A percentile compares a stretch with the other conserved stretches of the same genome.
Evolutionary conservation across 2,113 vertebrate genomes (phyloP).

Genomic region (Actenoides hombroni): DNA sequence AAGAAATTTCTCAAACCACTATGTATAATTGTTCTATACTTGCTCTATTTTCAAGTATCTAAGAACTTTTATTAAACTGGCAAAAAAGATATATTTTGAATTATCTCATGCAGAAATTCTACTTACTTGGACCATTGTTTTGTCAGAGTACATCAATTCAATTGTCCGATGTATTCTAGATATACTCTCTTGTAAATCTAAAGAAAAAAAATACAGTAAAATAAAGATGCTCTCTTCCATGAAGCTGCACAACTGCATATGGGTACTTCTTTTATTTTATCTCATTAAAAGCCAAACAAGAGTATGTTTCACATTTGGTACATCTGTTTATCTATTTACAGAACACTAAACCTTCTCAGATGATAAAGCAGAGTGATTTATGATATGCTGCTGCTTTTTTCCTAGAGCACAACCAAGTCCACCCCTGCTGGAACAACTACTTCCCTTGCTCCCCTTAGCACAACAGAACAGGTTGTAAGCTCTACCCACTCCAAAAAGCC

Average conservation of each 20-base stretch:
- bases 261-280: not conserved
- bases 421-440: not conserved
- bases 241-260: not conserved
- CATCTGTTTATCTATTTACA: not conserved
- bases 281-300: not conserved
- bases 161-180: constrained; percentile 95
- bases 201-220: not conserved
- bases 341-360: not conserved
- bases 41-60: not conserved
- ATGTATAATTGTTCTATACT: not conserved
- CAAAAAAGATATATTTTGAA: not conserved
- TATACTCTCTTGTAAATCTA: constrained; percentile 97
- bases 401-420: not conserved
- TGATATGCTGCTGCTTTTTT: not conserved
- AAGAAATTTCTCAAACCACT: not conserved
- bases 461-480: not conserved
- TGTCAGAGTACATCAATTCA: constrained; percentile 97
- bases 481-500: not conserved
- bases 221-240: not conserved
- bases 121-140: constrained; percentile 96
- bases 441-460: not conserved
- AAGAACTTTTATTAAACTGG: not conserved
- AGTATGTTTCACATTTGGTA: accelerated
- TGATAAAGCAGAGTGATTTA: not conserved
- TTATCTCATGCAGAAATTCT: not conserved